Base-by-base conservation (phyloP, 2,888 invertebrate species). In the Lobophora halterata region DNA sequence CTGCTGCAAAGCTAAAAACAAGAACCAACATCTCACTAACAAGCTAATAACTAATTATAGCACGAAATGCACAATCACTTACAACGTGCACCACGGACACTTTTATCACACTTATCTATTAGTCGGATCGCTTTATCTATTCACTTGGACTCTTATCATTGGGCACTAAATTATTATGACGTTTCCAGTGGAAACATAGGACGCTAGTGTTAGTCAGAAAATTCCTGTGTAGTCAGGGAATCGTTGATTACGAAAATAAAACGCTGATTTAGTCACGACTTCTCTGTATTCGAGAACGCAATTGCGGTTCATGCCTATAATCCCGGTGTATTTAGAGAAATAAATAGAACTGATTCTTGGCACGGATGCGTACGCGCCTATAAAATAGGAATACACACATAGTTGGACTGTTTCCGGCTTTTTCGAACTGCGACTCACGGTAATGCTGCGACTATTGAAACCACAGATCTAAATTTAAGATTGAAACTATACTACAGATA, bases 71-170 rank as follows among this genome's bases (percentile, higher is more conserved):
- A 60, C 33, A 17, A 35, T 27, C 40, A 39, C 58, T 52, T 59
- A 53, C 53, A 50, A 51, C 61, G 61, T 53, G 52, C 55, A 55
- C 36, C 44, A 43, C 28, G 49, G 51, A 61, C 52, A 59, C 61
- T 50, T 52, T 70, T 77, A 77, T 77, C 74, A 49, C 46, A 77
- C 75, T 82, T 81, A 79, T 79, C 77, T 73, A 44, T 49, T 52
- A 14, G 41, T 31, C 33, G 61, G 61, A 64, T 62, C 54, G 57
- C 52, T 62, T 79, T 79, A 79, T 80, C 80, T 74, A 51, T 63
- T 54, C 48, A 61, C 62, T 50, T 53, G 46, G 54, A 46, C 50
- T 52, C 62, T 78, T 83, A 82, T 82, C 83, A 62, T 47, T 54
- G 56, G 62, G 54, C 61, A 61, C 61, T 82, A 80, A 76, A 79